Base-by-base conservation (phyloP, 30 jellyfish, hydroid and myxozoan species). In the Chironex yamaguchii region DNA sequence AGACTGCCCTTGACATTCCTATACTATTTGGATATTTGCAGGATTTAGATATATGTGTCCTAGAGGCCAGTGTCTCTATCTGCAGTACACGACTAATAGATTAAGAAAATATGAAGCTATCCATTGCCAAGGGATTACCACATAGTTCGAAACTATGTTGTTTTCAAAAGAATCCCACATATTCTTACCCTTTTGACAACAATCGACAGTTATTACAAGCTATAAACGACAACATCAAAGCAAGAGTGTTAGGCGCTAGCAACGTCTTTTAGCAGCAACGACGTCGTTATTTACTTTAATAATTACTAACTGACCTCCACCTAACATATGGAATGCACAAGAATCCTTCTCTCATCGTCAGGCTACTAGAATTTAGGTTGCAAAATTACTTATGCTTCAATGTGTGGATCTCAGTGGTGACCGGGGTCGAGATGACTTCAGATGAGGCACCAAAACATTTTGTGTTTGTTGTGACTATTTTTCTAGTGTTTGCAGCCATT, bases 1-100 rank as follows among this genome's bases (percentile, higher is more conserved):
- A 67, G 80, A 67, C 29, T 25, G 25, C 20, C 67, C 29, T 11
- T 23, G 12, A 35, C 9, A 42, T 42, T 42, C 17, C 58, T 42
- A 17, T 42, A 9, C 17, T 42, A 17, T 42, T 17, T 42, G 58
- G 17, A 42, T 17, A 9, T 42, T 42, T 42, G 58, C 58, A 42
- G 58, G 17, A 42, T 6, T 42, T 17, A 42, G 58, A 42, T 42
- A 42, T 42, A 9, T 6, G 58, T 17, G 58, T 42, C 58, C 9
- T 42, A 42, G 42, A 36, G 84, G 86, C 86, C 36, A 36, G 36
- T n/a, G n/a, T 72, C 84, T 9, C 6, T 67, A 17, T 67, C 25
- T 67, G 4, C 23, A 67, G 31, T 17, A 11, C 12, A 67, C 80
- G 22, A 67, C 29, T 42, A 42, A 42, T 42, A n/a, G 58, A 9